These are phyloP conservation scores for Sminthurides aquaticus DNA, from an alignment of 2,888 invertebrate species.

Conservation along the genomic window DNA sequence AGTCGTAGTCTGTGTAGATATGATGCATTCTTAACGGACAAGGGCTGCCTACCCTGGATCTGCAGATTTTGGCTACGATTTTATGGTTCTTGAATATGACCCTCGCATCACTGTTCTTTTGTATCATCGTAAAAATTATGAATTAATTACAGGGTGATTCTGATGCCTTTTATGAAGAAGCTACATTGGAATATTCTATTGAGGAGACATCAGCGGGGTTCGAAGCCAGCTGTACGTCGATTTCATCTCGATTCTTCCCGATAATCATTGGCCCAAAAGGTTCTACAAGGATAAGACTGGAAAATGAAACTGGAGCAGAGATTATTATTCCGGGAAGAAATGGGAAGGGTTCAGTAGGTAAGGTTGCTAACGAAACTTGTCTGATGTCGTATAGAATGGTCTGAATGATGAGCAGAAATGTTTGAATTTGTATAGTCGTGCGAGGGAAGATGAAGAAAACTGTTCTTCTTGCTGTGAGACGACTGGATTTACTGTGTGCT, in stretches of 20 bases:
- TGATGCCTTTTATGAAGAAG: constrained; percentile 25
- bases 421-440: not conserved
- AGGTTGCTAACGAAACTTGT: no score
- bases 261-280: constrained; percentile 75
- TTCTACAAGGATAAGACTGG: constrained; percentile 61
- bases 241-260: constrained; percentile 58
- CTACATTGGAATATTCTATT: constrained; percentile 50
- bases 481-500: not conserved
- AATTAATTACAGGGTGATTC: no score
- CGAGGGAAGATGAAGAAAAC: not conserved
- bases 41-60: no score
- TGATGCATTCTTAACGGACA: not conserved
- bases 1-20: not conserved
- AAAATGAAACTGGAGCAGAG: constrained; percentile 66
- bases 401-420: no score
- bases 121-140: no score
- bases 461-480: not conserved
- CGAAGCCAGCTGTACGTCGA: constrained; percentile 51
- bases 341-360: constrained; percentile 59
- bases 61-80: no score
- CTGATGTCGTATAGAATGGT: no score
- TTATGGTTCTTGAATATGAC: no score
- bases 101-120: no score
- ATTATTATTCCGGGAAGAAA: constrained; percentile 66
- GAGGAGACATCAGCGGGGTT: constrained; percentile 52